Percentiles rank a stretch among this genome's conserved stretches.
phyloP scores from a whole-genome alignment of 2,888 invertebrate genomes.

The Eupeodes luniger region DNA sequence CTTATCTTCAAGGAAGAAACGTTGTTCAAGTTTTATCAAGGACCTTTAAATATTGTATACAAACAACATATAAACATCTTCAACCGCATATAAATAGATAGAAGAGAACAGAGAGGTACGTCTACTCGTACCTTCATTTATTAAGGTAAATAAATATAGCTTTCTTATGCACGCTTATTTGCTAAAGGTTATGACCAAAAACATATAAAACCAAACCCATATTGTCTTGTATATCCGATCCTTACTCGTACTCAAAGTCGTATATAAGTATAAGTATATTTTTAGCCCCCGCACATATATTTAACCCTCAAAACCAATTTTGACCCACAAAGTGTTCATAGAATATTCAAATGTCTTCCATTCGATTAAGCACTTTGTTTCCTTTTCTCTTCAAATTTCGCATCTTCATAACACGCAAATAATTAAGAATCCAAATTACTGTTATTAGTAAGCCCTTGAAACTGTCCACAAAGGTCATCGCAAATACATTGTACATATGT shows the following conservation, averaged over 20 bases:
- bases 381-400: constrained; percentile 12
- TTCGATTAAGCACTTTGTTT: constrained; percentile 68
- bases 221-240: too few relatives aligned
- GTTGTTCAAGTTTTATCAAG: constrained; percentile 4
- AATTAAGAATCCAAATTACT: constrained; percentile 76
- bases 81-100: neutral
- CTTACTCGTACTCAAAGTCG: neutral
- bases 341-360: constrained; percentile 73
- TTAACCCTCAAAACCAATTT: constrained; percentile 54
- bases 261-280: neutral
- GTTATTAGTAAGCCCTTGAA: constrained; percentile 73
- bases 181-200: constrained; percentile 34
- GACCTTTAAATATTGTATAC: constrained; percentile 13
- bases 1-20: neutral
- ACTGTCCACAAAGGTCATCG: constrained; percentile 71
- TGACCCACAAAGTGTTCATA: constrained; percentile 71
- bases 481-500: neutral
- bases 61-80: constrained; percentile 3
- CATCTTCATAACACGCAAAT: constrained; percentile 53
- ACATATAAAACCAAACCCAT: neutral
- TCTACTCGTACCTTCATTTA: too few relatives aligned
- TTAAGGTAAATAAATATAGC: constrained; percentile 21
- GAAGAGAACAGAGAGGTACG: neutral
- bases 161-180: constrained; percentile 38
- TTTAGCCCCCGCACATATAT: constrained; percentile 9